A percentile compares a stretch with the other conserved stretches of the same genome.
phyloP scores from a whole-genome alignment of 2,113 vertebrate genomes.

The Rattus rattus region DNA sequence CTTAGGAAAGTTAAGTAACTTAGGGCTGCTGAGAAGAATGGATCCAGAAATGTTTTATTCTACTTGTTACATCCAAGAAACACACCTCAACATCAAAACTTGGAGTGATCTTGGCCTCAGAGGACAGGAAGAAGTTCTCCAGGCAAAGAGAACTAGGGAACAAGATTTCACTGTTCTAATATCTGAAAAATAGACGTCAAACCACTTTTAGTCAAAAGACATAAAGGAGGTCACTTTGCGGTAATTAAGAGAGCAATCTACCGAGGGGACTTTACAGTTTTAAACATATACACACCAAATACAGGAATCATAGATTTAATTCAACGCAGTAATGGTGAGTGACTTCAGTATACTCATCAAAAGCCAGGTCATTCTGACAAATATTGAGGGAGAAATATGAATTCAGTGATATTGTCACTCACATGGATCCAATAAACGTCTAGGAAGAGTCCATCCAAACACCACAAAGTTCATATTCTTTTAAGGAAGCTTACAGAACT shows the following conservation, averaged over 20 bases:
- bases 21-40: not conserved
- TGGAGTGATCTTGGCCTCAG: not conserved
- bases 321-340: not conserved
- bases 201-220: not conserved
- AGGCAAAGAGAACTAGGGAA: not conserved
- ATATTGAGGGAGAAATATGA: not conserved
- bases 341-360: not conserved
- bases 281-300: not conserved
- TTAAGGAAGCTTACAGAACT: not conserved
- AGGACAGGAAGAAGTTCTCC: not conserved
- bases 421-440: not conserved
- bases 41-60: not conserved
- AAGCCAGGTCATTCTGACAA: not conserved
- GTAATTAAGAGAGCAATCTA: not conserved
- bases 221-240: not conserved
- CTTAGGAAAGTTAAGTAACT: not conserved
- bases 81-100: not conserved
- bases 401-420: not conserved
- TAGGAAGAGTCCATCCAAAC: not conserved
- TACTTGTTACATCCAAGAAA: not conserved
- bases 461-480: not conserved
- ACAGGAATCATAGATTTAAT: not conserved
- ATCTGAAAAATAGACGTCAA: not conserved
- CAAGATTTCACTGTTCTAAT: not conserved
- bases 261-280: not conserved